A percentile compares a stretch with the other conserved stretches of the same genome.
These are phyloP conservation scores for Rhinoderma darwinii DNA, from an alignment of 2,113 vertebrate genomes.

Conservation along the genomic window DNA sequence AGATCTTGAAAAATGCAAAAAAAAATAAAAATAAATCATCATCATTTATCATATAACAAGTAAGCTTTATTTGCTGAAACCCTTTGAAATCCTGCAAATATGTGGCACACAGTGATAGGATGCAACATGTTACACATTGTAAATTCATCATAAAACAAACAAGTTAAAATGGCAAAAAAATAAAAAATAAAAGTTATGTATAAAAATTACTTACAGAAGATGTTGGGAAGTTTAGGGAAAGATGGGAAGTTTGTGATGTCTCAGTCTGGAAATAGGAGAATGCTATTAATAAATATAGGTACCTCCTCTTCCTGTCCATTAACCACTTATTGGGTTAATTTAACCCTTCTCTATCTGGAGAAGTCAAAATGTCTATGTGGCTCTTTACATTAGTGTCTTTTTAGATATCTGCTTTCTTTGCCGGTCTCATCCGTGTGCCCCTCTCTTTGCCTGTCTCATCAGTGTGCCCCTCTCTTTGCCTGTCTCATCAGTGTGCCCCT, in stretches of 20 bases:
- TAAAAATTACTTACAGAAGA: conserved; percentile 12
- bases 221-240: not conserved
- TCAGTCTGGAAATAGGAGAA: not conserved
- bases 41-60: too few relatives aligned
- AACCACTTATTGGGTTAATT: not conserved
- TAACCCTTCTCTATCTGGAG: not conserved
- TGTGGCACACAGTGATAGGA: too few relatives aligned
- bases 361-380: not conserved
- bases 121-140: too few relatives aligned
- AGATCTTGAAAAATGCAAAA: not conserved
- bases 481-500: not conserved
- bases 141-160: too few relatives aligned
- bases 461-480: not conserved
- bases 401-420: not conserved
- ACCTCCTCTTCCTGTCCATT: not conserved
- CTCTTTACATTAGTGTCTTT: not conserved
- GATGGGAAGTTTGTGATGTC: not conserved
- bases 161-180: not conserved
- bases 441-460: not conserved
- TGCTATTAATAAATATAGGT: not conserved
- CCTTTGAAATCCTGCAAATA: too few relatives aligned
- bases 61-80: too few relatives aligned
- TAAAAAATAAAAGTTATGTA: not conserved
- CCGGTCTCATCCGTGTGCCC: not conserved
- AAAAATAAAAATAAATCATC: too few relatives aligned